These are phyloP conservation scores for Euspilapteryx auroguttella DNA, from an alignment of 2,888 invertebrate genomes.

Conservation along the genomic window DNA sequence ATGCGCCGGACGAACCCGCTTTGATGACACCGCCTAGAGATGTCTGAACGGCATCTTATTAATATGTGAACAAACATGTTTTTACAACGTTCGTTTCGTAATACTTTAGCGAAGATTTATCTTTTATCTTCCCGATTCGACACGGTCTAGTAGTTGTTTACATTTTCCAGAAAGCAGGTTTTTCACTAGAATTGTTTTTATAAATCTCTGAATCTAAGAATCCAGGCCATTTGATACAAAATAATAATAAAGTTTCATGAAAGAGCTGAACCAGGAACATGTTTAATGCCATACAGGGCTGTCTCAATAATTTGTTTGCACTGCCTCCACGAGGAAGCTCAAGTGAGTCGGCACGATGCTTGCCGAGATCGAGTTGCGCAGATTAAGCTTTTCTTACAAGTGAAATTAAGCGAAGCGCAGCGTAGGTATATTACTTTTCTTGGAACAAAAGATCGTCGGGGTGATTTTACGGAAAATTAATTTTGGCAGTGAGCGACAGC, in stretches of 20 bases:
- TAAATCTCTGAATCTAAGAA: too few relatives aligned
- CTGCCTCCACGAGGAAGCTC: constrained; percentile 24
- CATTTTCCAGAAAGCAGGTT: too few relatives aligned
- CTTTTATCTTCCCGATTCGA: too few relatives aligned
- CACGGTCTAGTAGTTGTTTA: too few relatives aligned
- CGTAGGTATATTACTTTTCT: constrained; percentile 40
- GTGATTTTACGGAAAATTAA: constrained; percentile 55
- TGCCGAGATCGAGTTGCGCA: constrained; percentile 10
- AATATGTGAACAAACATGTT: too few relatives aligned
- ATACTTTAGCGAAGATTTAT: too few relatives aligned
- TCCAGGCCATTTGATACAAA: too few relatives aligned
- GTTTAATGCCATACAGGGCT: too few relatives aligned
- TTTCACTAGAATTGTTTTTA: too few relatives aligned
- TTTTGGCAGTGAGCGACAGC: constrained; percentile 51
- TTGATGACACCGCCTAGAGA: constrained; percentile 7
- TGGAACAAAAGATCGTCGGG: constrained; percentile 42
- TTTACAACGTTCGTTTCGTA: too few relatives aligned
- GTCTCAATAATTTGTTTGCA: constrained; percentile 40
- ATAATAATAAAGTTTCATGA: too few relatives aligned
- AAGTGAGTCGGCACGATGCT: constrained; percentile 13
- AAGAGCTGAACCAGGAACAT: too few relatives aligned
- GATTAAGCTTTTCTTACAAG: constrained; percentile 30
- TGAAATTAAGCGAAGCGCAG: constrained; percentile 26
- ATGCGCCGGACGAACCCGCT: constrained; percentile 2
- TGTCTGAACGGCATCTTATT: constrained; percentile 34